Evolutionary conservation across 2,113 vertebrate genomes (phyloP).

Genomic region (Malaclemys terrapin): DNA sequence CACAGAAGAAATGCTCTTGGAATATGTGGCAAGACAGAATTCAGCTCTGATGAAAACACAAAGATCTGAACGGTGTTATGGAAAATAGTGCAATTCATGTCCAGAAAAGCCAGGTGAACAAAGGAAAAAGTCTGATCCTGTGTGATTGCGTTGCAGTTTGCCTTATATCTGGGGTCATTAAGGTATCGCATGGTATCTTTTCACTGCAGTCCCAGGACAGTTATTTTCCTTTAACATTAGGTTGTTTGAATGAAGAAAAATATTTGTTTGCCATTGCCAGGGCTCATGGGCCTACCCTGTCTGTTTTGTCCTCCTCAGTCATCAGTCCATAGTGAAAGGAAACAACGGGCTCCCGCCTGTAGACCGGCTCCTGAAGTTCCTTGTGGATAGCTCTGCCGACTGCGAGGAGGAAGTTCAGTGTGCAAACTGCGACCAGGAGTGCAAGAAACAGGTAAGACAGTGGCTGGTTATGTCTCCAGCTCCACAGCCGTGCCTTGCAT

Average conservation of each 20-base stretch:
- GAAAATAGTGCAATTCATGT: background rate
- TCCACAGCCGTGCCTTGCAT: background rate
- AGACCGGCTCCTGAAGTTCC: slow-evolving; percentile 92
- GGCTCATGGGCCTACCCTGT: background rate
- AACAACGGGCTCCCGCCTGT: slow-evolving; percentile 86
- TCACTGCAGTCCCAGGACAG: background rate
- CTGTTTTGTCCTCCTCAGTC: slow-evolving; percentile 67
- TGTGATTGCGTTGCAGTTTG: background rate
- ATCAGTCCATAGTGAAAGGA: slow-evolving; percentile 89
- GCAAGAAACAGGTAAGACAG: slow-evolving; percentile 82
- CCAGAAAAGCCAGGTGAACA: background rate
- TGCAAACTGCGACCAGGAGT: slow-evolving; percentile 92
- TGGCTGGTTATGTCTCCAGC: background rate
- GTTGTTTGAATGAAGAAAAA: background rate
- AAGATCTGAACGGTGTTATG: background rate
- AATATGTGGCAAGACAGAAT: background rate
- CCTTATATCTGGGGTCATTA: background rate
- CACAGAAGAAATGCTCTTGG: background rate
- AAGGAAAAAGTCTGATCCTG: background rate
- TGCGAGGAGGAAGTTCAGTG: slow-evolving; percentile 86
- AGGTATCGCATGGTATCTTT: background rate
- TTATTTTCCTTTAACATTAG: background rate
- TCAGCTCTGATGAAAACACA: background rate
- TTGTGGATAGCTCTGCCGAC: slow-evolving; percentile 90
- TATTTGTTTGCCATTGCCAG: background rate